Evolutionary conservation across 2,888 invertebrate genomes (phyloP).

Genomic region (Anthophora plumipes): DNA sequence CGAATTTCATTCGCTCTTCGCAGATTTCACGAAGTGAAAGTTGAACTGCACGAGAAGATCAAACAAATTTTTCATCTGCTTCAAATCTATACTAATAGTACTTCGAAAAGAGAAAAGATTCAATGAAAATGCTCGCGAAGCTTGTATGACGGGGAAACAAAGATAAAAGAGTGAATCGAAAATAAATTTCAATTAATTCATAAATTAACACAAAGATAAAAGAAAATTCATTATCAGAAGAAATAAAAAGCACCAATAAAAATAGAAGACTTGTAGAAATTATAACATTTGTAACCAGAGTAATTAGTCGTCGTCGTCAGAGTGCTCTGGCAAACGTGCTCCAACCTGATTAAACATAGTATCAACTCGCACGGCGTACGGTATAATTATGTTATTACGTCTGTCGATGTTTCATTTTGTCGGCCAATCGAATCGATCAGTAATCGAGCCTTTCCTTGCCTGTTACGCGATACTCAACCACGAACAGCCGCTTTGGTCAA

Average conservation of each 20-base stretch:
- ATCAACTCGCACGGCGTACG: slow-evolving; percentile 27
- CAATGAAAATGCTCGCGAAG: too few species aligned
- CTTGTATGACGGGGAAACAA: too few species aligned
- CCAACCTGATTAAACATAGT: slow-evolving; percentile 5
- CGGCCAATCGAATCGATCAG: slow-evolving; percentile 20
- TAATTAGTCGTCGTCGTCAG: slow-evolving; percentile 4
- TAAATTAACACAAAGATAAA: too few species aligned
- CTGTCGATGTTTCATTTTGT: slow-evolving; percentile 20
- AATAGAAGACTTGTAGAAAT: neutral
- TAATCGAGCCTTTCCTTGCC: slow-evolving; percentile 18
- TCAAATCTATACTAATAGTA: too few species aligned
- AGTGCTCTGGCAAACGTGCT: neutral
- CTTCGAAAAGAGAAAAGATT: too few species aligned
- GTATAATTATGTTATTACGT: slow-evolving; percentile 28
- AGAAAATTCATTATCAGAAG: too few species aligned
- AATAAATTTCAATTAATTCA: too few species aligned
- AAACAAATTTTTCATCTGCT: too few species aligned
- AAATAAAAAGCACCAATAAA: too few species aligned
- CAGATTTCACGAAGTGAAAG: too few species aligned
- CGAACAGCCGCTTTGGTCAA: neutral
- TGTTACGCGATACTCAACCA: neutral
- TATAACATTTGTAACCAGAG: neutral
- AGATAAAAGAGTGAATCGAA: too few species aligned
- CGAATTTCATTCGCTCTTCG: neutral
- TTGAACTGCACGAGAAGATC: too few species aligned